These are phyloP conservation scores for Pantherophis guttatus DNA, from an alignment of 2,113 vertebrate species.

Conservation along the genomic window DNA sequence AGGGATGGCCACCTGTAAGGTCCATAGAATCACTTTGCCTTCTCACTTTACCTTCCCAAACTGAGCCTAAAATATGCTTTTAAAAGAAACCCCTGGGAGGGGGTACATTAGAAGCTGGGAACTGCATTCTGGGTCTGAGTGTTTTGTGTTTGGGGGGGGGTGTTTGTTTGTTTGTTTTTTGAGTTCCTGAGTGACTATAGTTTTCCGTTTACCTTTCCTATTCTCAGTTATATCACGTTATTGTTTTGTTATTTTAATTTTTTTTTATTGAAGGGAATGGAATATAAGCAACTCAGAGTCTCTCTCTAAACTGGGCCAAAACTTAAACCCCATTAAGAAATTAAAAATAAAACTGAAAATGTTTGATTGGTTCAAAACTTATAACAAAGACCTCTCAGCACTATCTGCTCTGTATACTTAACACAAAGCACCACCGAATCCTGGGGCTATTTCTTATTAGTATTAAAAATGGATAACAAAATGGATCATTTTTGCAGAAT, in stretches of 20 bases:
- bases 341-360: neutral
- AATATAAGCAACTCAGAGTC: neutral
- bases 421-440: neutral
- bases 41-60: too few species aligned
- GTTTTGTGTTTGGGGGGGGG: too few species aligned
- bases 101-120: too few species aligned
- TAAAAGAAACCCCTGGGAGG: too few species aligned
- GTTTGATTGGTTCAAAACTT: neutral
- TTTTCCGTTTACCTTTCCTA: neutral
- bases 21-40: too few species aligned
- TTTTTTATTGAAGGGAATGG: neutral
- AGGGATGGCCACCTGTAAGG: too few species aligned
- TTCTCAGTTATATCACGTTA: neutral
- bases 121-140: too few species aligned
- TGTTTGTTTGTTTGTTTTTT: too few species aligned
- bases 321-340: neutral
- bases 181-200: neutral
- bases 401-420: neutral
- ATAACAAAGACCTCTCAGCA: neutral
- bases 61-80: too few species aligned
- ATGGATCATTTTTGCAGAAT: neutral
- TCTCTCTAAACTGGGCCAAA: neutral
- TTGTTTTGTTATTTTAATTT: neutral
- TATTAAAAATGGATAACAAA: neutral
- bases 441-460: neutral